Percentiles rank a stretch among this genome's conserved stretches.
phyloP scores from a whole-genome alignment of 1,140 invertebrate species.

The Calycopis cecrops region DNA sequence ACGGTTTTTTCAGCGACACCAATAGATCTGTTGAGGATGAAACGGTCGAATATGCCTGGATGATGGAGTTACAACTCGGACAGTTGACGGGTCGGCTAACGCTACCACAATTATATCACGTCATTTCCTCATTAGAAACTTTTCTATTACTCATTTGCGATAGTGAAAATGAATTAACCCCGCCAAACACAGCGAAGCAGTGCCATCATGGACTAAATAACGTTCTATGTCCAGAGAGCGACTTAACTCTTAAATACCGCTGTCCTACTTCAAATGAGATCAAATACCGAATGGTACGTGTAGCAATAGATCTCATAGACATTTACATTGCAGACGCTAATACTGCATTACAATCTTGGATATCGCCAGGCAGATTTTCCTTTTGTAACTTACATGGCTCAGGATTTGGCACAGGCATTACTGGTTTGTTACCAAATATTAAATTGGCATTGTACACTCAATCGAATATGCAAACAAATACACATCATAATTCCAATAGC shows the following conservation, averaged over 20 bases:
- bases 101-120: constrained; percentile 88
- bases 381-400: constrained; percentile 96
- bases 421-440: constrained; percentile 87
- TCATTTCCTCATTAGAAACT: constrained; percentile 92
- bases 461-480: constrained; percentile 63
- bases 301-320: constrained; percentile 94
- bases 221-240: constrained; percentile 83
- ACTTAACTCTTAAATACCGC: constrained; percentile 81
- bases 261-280: constrained; percentile 93
- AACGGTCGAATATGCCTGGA: constrained; percentile 97
- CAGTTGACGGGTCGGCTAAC: constrained; percentile 88
- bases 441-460: constrained; percentile 66
- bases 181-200: constrained; percentile 83
- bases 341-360: constrained; percentile 90
- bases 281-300: constrained; percentile 95
- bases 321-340: constrained; percentile 93
- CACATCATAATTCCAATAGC: constrained; percentile 56
- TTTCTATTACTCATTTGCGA: constrained; percentile 91
- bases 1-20: constrained; percentile 97
- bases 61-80: constrained; percentile 88
- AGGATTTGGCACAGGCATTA: constrained; percentile 91
- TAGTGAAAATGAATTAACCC: constrained; percentile 90
- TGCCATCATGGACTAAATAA: constrained; percentile 92
- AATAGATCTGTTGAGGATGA: constrained; percentile 93
- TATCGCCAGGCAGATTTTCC: constrained; percentile 90